Evolutionary conservation across 2,797 vertebrate species (phyloP).

Genomic region (Myripristis jacobus): DNA sequence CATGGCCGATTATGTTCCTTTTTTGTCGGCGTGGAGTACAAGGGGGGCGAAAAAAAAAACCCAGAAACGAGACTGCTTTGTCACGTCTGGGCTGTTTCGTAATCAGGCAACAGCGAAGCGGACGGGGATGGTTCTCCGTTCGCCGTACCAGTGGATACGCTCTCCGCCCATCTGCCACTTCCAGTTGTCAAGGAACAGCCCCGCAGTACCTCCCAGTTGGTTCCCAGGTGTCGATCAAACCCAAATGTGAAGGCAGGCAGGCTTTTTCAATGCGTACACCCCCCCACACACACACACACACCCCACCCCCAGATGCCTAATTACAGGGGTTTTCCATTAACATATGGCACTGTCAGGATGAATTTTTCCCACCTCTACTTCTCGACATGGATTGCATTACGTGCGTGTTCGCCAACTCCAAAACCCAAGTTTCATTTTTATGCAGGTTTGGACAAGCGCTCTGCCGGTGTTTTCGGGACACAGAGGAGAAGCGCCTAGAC

Average conservation of each 20-base stretch:
- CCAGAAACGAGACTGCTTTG: not conserved
- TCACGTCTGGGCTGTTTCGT: conserved; percentile 34
- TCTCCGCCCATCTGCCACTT: not conserved
- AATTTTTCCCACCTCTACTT: conserved; percentile 10
- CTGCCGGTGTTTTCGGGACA: not conserved
- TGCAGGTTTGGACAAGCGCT: conserved; percentile 1
- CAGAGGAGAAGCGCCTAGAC: conserved; percentile 2
- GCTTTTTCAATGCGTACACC: not conserved
- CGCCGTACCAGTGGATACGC: not conserved
- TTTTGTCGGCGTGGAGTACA: conserved; percentile 7
- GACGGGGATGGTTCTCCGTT: not conserved
- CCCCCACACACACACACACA: not conserved
- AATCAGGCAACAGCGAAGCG: conserved; percentile 10
- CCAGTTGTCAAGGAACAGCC: not conserved
- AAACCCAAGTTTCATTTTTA: conserved; percentile 18
- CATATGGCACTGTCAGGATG: conserved; percentile 42
- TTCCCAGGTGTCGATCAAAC: not conserved
- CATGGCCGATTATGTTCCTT: conserved; percentile 18
- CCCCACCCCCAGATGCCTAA: conserved; percentile 33
- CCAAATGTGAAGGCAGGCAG: conserved; percentile 6
- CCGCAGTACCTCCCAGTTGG: not conserved
- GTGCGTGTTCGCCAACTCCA: conserved; percentile 7
- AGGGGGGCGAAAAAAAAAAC: not conserved
- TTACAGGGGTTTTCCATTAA: conserved; percentile 33
- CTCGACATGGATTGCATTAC: conserved; percentile 26